Base-by-base conservation (phyloP, 2,113 vertebrate genomes). In the Brienomyrus longianalis region DNA sequence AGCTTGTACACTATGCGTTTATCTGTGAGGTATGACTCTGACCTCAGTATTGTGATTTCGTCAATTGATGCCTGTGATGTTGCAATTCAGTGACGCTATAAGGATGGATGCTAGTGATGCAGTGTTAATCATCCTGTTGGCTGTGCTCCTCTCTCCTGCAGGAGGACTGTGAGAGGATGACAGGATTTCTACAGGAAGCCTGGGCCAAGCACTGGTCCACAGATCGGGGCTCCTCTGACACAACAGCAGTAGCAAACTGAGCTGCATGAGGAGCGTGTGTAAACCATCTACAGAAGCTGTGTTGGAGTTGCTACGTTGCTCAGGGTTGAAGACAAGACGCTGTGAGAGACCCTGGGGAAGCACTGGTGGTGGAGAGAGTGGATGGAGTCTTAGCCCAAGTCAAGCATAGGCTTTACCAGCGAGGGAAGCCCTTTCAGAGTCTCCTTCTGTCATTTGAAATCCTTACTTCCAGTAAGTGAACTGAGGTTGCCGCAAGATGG, bases 1-100 rank as follows among this genome's bases (percentile, higher is more conserved):
- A 99, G 90, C 96, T 99, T 43, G 98, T 99, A 91, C 97, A 98
- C 62, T 98, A 98, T 0, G 98, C 98, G 89, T 99, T 99, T 92
- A 97, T 98, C 91, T 97, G 95, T 0, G 97, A 98, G 98, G 98
- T 98, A 95, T n/a, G 35, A 31, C n/a, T 80, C 7, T 47, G n/a
- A 54, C 15, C 13, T 52, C 47, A 51, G 15, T 51, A 35, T n/a
- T 19, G 52, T 47, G 10, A 35, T 48, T 8, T 45, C 35, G 2
- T 52, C 17, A 15, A 19, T 13, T 15, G 23, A 9, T 80, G 47
- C 47, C 5, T 47, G 47, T 77, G 8, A 47, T 62, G 52, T 15
- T 59, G 51, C 56, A 8, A 87, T 35, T 43, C 19, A 23, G 1
- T 83, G 43, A 48, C 0, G 35, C 74, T 13, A 35, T 51, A 86